Evolutionary conservation across 2,888 invertebrate species (phyloP), one percentile per base, ranked within the genome.

Genomic region (Cantharis flavilabris): DNA sequence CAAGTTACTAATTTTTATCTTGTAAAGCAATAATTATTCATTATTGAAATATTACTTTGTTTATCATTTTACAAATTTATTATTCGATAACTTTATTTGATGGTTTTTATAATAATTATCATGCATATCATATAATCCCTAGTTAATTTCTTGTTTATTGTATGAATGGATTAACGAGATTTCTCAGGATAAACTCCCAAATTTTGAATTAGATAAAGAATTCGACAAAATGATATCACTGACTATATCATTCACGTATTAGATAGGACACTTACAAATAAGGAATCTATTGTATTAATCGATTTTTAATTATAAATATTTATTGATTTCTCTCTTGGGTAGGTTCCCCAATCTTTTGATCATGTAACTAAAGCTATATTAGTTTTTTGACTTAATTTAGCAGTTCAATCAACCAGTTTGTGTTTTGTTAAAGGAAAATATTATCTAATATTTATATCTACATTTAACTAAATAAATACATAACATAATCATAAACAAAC

Each of bases 1-100:
- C 64, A 72, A 72, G 28, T 72, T 72, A 64, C 63, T 72, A 63
- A 30, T 62, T 72, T 71, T 64, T 72, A 65, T 72, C 64, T 73
- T 67, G 69, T 23, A 73, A 73, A 67, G 26, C 65, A 67, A 67
- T 23, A 67, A 20, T 67, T 67, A 23, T 67, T 67, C 65, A 67
- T 67, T 26, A 67, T 67, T 67, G 65, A 67, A 67, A 67, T 67
- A 67, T 67, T 18, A 67, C 13, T 67, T 67, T 67, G 65, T 67
- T 67, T 67, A 64, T 64, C 64, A 20, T 64, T 64, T 20, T 18
- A 64, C 64, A 64, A 64, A 64, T 64, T 64, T 64, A 23, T 64
- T 67, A 26, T 67, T 67, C 9, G 65, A 67, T 67, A 67, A 67
- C n/a, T 14, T 9, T 26, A 26, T 67, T 67, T 67, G 65, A 49